phyloP scores from a whole-genome alignment of 2,797 vertebrate genomes.

The Xenops minutus region DNA sequence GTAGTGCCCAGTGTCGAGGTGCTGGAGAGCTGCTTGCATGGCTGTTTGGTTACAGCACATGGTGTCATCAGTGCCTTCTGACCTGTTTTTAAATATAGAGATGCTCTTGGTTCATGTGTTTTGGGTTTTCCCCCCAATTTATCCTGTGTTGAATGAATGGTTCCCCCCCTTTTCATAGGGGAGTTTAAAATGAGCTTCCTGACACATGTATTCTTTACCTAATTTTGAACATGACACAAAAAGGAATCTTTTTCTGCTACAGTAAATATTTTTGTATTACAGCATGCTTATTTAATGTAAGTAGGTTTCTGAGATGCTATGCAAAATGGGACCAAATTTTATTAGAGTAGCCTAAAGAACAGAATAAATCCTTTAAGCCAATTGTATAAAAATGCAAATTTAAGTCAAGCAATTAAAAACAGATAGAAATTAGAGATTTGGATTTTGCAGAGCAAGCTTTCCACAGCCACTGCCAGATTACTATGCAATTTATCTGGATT shows the following conservation, averaged over 20 bases:
- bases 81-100: not conserved
- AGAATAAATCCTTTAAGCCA: conserved; percentile 72
- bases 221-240: not conserved
- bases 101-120: not conserved
- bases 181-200: not conserved
- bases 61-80: not conserved
- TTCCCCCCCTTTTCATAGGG: not conserved
- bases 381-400: conserved; percentile 81
- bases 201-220: not conserved
- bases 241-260: not conserved
- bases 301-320: not conserved
- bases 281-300: conserved; percentile 21
- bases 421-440: conserved; percentile 76
- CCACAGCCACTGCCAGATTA: conserved; percentile 60
- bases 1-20: not conserved
- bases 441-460: conserved; percentile 73
- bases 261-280: conserved; percentile 47
- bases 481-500: conserved; percentile 76
- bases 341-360: conserved; percentile 60
- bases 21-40: not conserved
- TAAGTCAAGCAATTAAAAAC: conserved; percentile 77
- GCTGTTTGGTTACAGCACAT: not conserved
- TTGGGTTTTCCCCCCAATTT: rapidly evolving
- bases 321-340: conserved; percentile 34
- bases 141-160: not conserved